Base-by-base conservation (phyloP, 2,797 vertebrate genomes). In the Diglossa cyanea region DNA sequence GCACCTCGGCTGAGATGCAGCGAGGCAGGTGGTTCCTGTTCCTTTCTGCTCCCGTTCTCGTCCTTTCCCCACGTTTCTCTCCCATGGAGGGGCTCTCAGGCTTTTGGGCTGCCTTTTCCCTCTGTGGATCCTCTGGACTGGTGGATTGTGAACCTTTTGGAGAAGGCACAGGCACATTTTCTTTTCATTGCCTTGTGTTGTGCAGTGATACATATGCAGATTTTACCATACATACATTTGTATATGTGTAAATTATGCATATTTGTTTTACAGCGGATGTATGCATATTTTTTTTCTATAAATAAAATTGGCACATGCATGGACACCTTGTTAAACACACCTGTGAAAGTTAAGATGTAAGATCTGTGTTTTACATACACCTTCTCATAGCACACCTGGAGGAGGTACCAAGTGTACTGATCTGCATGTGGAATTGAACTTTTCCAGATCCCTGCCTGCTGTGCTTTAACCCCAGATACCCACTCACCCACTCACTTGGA, bases 1-100 rank as follows among this genome's bases (percentile, higher is more conserved):
- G 19, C 21, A 0, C 17, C 26, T 54, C 8, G 2, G 74, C 51
- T 3, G 37, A 1, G 1, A 0, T 1, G 33, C 0, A 15, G 9
- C 8, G 40, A 2, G 79, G 8, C 40, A 3, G 23, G 57, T 3
- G 1, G 20, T 7, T 13, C 31, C 31, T 3, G 4, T 12, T 25
- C 63, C 47, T 40, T 25, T 26, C 68, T 8, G 2, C 23, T 0
- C n/a, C 15, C 3, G 2, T 9, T 39, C 54, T 28, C 6, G 1
- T 6, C 8, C 17, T 10, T 65, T 23, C n/a, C 47, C 6, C 2
- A 1, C 17, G 9, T 14, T 17, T 24, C 30, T 48, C 35, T 18
- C 7, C 7, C 14, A 13, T 13, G 17, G 40, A 47, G 73, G 17
- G 10, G 10, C 39, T 28, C 15, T 8, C 42, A 17, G 37, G 1